Percentiles rank a stretch among this genome's conserved stretches.
These are phyloP conservation scores for Drosophila stalkeri DNA, from an alignment of 2,888 invertebrate species.

Conservation along the genomic window DNA sequence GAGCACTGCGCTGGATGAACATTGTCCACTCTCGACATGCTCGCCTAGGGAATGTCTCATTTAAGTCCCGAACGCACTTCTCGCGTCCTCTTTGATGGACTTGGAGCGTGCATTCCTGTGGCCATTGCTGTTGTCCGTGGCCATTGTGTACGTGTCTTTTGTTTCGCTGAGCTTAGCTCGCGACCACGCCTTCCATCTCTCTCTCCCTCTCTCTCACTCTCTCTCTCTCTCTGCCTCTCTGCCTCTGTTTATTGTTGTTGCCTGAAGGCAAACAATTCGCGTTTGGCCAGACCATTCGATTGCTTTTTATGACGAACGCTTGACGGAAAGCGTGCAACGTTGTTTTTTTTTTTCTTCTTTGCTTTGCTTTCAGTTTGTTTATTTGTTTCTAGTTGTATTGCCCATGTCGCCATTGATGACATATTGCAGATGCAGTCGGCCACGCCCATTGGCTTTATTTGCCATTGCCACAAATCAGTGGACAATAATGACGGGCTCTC, in stretches of 20 bases:
- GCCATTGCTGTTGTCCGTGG: conserved; percentile 34
- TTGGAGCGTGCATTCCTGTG: conserved; percentile 34
- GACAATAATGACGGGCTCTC: conserved; percentile 60
- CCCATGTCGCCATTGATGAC: conserved; percentile 56
- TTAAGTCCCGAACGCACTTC: conserved; percentile 48
- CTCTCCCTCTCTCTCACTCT: not conserved
- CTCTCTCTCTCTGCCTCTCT: too few species aligned
- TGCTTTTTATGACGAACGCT: conserved; percentile 63
- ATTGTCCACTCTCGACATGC: conserved; percentile 18
- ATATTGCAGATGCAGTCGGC: conserved; percentile 39
- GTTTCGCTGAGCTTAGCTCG: conserved; percentile 42
- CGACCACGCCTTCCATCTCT: not conserved
- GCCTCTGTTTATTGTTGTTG: not conserved
- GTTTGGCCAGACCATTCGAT: conserved; percentile 36
- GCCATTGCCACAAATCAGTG: conserved; percentile 72
- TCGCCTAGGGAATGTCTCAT: conserved; percentile 61
- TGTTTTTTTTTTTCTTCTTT: not conserved
- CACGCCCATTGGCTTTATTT: conserved; percentile 70
- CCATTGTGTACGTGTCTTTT: conserved; percentile 73
- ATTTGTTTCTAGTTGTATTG: conserved; percentile 13
- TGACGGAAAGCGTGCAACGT: conserved; percentile 61
- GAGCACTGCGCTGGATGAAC: conserved; percentile 18
- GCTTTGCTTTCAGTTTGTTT: not conserved
- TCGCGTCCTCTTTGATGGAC: conserved; percentile 41
- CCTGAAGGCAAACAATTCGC: conserved; percentile 51